Evolutionary conservation across 2,797 vertebrate genomes (phyloP).

Genomic region (Onychomys leucogaster): DNA sequence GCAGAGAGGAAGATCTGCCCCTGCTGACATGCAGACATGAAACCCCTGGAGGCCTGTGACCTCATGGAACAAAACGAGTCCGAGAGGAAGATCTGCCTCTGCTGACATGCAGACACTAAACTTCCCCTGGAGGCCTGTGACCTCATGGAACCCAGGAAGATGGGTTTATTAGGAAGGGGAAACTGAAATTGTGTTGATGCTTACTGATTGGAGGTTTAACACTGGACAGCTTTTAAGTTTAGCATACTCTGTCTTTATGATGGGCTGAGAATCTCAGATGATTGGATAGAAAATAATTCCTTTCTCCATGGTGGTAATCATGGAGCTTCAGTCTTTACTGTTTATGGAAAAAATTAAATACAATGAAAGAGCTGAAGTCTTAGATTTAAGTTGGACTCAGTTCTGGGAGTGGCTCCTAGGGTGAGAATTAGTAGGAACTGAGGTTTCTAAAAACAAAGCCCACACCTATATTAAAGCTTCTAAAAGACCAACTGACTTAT

Average conservation of each 20-base stretch:
- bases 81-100: too few species aligned
- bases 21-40: neutral
- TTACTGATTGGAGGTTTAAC: neutral
- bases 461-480: neutral
- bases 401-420: neutral
- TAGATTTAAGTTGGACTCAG: neutral
- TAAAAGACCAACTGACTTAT: too few species aligned
- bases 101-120: neutral
- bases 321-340: neutral
- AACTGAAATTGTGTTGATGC: neutral
- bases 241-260: neutral
- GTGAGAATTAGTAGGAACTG: neutral
- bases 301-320: neutral
- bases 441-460: neutral
- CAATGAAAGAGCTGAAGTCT: neutral
- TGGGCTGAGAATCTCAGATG: neutral
- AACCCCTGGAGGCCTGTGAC: neutral
- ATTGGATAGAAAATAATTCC: neutral
- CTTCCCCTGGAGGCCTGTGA: neutral
- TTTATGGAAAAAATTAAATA: constrained; percentile 20
- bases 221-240: neutral
- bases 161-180: neutral
- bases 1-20: neutral
- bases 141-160: too few species aligned
- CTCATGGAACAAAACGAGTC: too few species aligned